Conservation (phyloP, 2,888 invertebrate species). For the Hyposoter dolosus region DNA sequence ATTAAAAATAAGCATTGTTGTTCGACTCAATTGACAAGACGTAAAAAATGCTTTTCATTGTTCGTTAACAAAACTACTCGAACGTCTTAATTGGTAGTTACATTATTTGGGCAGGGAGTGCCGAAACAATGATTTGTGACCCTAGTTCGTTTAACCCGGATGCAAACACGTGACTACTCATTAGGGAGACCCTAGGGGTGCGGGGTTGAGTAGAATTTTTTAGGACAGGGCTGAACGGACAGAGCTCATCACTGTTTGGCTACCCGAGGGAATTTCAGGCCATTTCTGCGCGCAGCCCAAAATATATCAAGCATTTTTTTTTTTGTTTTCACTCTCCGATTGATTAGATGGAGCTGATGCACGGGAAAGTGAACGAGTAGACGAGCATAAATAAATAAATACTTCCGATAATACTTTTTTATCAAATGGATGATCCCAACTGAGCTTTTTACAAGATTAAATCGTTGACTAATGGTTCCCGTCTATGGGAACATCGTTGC, state of each 20-base stretch:
- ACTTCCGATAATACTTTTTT: background rate
- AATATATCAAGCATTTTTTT: background rate
- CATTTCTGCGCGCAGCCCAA: background rate
- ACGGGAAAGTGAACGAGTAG: no score
- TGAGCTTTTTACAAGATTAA: background rate
- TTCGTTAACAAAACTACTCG: constrained; percentile 52
- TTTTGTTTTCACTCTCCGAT: no score
- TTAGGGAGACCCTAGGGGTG: constrained; percentile 69
- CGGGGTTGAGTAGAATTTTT: constrained; percentile 23
- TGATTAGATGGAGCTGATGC: background rate
- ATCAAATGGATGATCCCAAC: background rate
- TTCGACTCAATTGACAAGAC: background rate
- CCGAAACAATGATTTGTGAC: constrained; percentile 77
- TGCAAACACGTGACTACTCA: constrained; percentile 80
- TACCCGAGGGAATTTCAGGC: background rate
- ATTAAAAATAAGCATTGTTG: no score
- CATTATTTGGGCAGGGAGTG: constrained; percentile 72
- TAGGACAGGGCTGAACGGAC: background rate
- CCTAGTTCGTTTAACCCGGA: constrained; percentile 75
- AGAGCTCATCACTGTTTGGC: background rate
- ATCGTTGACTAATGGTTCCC: background rate
- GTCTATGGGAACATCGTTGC: constrained; percentile 7
- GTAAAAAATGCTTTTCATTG: background rate
- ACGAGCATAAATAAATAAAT: background rate
- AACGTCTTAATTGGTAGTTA: constrained; percentile 80